A percentile compares a stretch with the other conserved stretches of the same genome.
phyloP scores from a whole-genome alignment of 2,888 invertebrate species.

The Phaedon cochleariae region DNA sequence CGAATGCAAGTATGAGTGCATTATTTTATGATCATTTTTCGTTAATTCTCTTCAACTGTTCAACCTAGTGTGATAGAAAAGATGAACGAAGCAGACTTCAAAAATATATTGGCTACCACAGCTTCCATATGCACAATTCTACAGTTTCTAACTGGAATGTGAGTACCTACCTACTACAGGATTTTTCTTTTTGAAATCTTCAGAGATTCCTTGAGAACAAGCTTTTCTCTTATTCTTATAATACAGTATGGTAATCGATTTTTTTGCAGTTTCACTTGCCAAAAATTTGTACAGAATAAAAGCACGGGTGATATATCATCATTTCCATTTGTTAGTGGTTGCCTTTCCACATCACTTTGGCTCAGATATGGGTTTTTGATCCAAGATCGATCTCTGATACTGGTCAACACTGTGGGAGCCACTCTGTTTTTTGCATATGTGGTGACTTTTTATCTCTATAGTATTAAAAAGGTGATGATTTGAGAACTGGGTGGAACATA shows the following conservation, averaged over 20 bases:
- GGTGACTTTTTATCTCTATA: slow-evolving; percentile 75
- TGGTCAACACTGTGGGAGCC: slow-evolving; percentile 80
- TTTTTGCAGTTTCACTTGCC: slow-evolving; percentile 78
- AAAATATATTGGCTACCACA: slow-evolving; percentile 64
- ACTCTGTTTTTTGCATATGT: slow-evolving; percentile 76
- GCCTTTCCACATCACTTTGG: slow-evolving; percentile 82
- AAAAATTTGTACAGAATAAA: slow-evolving; percentile 76
- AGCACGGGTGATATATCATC: slow-evolving; percentile 81
- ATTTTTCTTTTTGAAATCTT: no score
- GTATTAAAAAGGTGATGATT: slow-evolving; percentile 70
- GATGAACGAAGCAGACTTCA: slow-evolving; percentile 60
- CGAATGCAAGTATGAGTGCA: no score
- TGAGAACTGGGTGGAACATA: no score
- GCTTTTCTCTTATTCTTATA: no score
- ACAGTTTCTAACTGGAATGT: slow-evolving; percentile 88
- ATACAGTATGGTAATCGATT: no score
- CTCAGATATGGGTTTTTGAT: slow-evolving; percentile 80
- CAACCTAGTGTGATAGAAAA: no score
- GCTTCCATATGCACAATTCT: slow-evolving; percentile 82
- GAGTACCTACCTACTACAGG: no score
- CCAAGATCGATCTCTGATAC: slow-evolving; percentile 73
- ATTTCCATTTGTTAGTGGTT: slow-evolving; percentile 80
- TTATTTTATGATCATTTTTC: no score
- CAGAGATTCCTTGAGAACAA: no score
- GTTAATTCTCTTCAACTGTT: no score